Conservation (phyloP, 1,140 invertebrate genomes). For the Drosophila melanogaster region DNA sequence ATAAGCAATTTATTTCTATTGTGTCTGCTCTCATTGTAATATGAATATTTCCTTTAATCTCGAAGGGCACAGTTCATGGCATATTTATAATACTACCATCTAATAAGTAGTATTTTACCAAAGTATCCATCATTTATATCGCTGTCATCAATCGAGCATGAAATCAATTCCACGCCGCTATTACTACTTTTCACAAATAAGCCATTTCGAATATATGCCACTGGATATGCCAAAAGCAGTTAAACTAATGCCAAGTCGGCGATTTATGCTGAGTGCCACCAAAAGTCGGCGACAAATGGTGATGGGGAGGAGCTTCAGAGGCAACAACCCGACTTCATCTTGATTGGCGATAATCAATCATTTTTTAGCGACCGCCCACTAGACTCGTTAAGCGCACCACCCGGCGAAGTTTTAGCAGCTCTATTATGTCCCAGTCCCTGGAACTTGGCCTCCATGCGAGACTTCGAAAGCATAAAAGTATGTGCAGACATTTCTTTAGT, state of each 20-base stretch:
- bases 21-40: background rate
- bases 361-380: slow-evolving; percentile 43
- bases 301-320: slow-evolving; percentile 33
- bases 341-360: slow-evolving; percentile 71
- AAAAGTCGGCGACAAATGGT: slow-evolving; percentile 47
- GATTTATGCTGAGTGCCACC: slow-evolving; percentile 29
- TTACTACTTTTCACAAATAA: slow-evolving; percentile 52
- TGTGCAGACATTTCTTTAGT: slow-evolving; percentile 35
- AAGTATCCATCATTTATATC: slow-evolving; percentile 17
- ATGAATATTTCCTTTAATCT: too few relatives aligned
- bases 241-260: slow-evolving; percentile 18
- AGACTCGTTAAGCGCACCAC: slow-evolving; percentile 59
- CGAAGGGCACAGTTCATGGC: too few relatives aligned
- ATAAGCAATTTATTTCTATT: slow-evolving; percentile 6
- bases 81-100: too few relatives aligned
- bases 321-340: slow-evolving; percentile 53
- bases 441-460: slow-evolving; percentile 40
- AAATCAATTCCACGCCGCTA: slow-evolving; percentile 62
- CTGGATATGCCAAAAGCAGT: background rate
- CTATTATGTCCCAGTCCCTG: slow-evolving; percentile 61
- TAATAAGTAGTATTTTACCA: too few relatives aligned
- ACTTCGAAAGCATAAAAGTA: background rate
- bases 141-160: background rate
- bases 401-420: slow-evolving; percentile 66
- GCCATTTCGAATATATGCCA: slow-evolving; percentile 47